phyloP scores from a whole-genome alignment of 2,113 vertebrate species.

The Brevimyrus niger region DNA sequence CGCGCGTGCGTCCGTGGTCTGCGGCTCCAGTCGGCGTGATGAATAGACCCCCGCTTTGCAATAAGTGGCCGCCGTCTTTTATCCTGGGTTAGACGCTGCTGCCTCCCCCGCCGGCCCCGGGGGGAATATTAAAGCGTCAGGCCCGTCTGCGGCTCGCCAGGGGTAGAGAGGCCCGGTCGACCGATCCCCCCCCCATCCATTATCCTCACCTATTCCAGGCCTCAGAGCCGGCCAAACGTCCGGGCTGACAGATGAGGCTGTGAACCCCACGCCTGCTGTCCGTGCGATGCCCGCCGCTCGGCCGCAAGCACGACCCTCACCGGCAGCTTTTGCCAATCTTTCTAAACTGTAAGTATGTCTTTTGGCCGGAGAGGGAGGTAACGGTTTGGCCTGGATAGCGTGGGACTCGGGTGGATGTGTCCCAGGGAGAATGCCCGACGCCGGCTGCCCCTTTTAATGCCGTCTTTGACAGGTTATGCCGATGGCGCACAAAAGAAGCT shows the following conservation, averaged over 20 bases:
- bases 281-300: neutral
- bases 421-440: neutral
- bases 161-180: neutral
- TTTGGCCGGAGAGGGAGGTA: neutral
- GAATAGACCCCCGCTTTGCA: neutral
- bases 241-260: neutral
- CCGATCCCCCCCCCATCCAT: no score
- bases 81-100: conserved; percentile 58
- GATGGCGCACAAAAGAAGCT: neutral
- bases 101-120: conserved; percentile 49
- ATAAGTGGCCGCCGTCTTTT: conserved; percentile 42
- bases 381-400: neutral
- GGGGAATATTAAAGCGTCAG: conserved; percentile 59
- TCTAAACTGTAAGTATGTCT: neutral
- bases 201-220: conserved; percentile 23
- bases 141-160: conserved; percentile 18
- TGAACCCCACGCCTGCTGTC: neutral
- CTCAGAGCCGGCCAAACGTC: neutral
- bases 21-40: neutral
- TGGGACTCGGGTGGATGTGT: neutral
- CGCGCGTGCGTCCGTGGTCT: neutral
- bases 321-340: neutral
- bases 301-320: neutral
- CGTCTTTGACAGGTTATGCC: neutral
- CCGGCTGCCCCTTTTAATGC: neutral